These are phyloP conservation scores for Otolemur garnettii DNA, from an alignment of 2,113 vertebrate species.

Conservation along the genomic window DNA sequence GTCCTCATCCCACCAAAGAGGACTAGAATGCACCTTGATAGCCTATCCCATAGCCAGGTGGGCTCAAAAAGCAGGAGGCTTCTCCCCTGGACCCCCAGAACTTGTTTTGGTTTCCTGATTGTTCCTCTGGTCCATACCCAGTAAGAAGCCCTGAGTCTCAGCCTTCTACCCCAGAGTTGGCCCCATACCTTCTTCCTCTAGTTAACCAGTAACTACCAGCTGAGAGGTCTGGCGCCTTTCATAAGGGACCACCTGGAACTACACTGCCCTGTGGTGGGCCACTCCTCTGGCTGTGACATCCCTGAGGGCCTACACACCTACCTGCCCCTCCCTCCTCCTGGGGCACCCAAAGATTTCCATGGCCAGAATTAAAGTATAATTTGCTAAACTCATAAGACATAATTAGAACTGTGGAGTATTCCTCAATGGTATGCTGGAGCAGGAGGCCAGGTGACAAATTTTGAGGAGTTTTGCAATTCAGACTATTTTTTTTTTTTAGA, in stretches of 20 bases:
- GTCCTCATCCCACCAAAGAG: neutral
- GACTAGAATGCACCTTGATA: neutral
- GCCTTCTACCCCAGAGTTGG: neutral
- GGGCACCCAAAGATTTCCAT: neutral
- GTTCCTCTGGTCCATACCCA: neutral
- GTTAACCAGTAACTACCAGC: neutral
- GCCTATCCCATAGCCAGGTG: neutral
- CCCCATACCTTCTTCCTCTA: neutral
- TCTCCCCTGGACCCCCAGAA: neutral
- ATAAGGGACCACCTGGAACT: slow-evolving; percentile 23
- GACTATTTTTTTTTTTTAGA: neutral
- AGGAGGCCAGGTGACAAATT: neutral
- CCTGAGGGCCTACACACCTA: neutral
- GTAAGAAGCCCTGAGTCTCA: neutral
- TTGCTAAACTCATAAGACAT: neutral
- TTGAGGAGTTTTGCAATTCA: slow-evolving; percentile 43
- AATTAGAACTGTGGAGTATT: neutral
- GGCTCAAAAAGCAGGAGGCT: neutral
- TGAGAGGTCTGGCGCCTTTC: neutral
- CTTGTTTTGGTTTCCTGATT: slow-evolving; percentile 13
- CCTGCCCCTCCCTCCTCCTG: rapidly evolving
- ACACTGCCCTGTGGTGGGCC: slow-evolving; percentile 69
- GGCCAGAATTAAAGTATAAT: neutral
- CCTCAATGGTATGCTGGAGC: neutral
- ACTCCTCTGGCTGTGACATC: neutral